Evolutionary conservation across 2,797 vertebrate genomes (phyloP).

Genomic region (Rhinella marina): DNA sequence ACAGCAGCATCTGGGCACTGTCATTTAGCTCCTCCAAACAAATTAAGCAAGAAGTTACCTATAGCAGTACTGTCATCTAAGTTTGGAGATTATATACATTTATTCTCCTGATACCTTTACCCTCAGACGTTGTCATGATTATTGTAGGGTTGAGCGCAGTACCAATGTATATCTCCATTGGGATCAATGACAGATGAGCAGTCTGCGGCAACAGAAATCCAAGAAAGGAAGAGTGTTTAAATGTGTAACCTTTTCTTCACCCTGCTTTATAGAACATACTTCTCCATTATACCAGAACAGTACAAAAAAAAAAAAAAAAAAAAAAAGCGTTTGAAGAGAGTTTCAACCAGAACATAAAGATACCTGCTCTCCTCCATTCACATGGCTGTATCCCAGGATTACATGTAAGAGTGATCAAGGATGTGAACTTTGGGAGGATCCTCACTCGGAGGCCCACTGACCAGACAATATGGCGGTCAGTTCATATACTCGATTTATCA

Average conservation of each 20-base stretch:
- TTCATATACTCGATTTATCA: background rate
- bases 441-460: background rate
- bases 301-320: background rate
- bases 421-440: background rate
- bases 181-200: conserved; percentile 1
- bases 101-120: background rate
- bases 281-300: conserved; percentile 42
- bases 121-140: background rate
- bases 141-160: background rate
- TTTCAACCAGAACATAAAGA: background rate
- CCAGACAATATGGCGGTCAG: background rate
- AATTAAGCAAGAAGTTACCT: background rate
- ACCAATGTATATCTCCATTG: conserved; percentile 45
- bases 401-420: background rate
- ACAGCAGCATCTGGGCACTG: conserved; percentile 1
- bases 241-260: conserved; percentile 48
- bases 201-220: background rate
- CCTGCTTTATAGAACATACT: conserved; percentile 32
- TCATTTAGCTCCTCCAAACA: background rate
- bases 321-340: background rate
- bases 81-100: conserved; percentile 9
- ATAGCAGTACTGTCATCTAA: background rate
- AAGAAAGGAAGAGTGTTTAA: conserved; percentile 2
- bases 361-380: background rate
- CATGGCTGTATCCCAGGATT: background rate